phyloP scores from a whole-genome alignment of 2,113 vertebrate genomes.

The Trematomus loennbergii region DNA sequence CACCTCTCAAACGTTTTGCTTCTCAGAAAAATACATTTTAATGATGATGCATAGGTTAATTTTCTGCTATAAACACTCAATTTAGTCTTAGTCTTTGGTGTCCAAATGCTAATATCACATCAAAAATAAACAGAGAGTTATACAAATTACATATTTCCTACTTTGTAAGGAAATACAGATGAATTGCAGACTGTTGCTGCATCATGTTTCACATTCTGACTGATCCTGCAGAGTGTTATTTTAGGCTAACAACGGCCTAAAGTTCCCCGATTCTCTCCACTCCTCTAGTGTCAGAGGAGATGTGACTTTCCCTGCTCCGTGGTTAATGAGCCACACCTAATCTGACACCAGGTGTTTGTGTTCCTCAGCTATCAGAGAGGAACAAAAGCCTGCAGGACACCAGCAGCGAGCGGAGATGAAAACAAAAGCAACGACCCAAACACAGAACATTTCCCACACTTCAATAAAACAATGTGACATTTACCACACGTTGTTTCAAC shows the following conservation, averaged over 20 bases:
- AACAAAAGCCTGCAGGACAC: not conserved
- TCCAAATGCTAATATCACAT: no score
- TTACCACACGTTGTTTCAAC: not conserved
- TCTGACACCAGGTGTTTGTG: conserved; percentile 33
- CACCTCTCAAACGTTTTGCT: no score
- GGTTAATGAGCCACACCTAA: conserved; percentile 38
- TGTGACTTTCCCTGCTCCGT: conserved; percentile 5
- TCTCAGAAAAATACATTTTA: no score
- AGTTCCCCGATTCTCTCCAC: not conserved
- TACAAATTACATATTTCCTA: no score
- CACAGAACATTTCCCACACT: not conserved
- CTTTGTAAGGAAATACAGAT: not conserved
- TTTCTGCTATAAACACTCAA: no score
- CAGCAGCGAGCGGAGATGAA: conserved; percentile 3
- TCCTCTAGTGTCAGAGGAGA: not conserved
- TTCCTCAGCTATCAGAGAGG: conserved; percentile 6
- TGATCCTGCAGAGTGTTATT: not conserved
- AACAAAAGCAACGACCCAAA: conserved; percentile 14
- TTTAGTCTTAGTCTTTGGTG: no score
- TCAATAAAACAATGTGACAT: conserved; percentile 9
- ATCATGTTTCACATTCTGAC: not conserved
- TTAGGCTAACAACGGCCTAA: no score
- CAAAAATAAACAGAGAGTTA: no score
- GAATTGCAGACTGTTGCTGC: not conserved
- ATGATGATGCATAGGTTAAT: no score